Evolutionary conservation across 2,888 invertebrate species (phyloP), one percentile per base, ranked within the genome.

Genomic region (Temnothorax unifasciatus): DNA sequence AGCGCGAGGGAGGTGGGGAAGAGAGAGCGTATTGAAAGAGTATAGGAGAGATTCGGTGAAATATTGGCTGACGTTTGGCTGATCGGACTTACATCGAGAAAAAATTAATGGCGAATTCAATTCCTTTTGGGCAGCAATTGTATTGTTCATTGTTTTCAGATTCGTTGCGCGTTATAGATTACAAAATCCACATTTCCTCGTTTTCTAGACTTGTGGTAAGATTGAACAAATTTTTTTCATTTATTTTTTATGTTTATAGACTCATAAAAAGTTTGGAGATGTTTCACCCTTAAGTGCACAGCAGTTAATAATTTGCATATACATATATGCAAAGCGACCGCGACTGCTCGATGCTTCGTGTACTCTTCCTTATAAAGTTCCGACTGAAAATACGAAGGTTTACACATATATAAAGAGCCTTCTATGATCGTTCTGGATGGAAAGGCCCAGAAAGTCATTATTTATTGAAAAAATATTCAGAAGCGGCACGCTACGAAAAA

Each of bases 31-130:
- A 21, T 52, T 50, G 21, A 66, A 66, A 76, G 75, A 66, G 41
- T 25, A 18, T 3, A 29, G n/a, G 3, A 63, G 47, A 52, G 64
- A 41, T 18, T 64, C 71, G 71, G 18, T n/a, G 59, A 71, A 81
- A 71, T 81, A 71, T 61, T 59, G 79, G 34, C 44, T 38, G 71
- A 71, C 47, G 47, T 71, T 11, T 71, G 38, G 1, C 18, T 18
- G 79, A 69, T 44, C 8, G 29, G 34, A 68, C 13, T 71, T 18
- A 50, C 71, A 34, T 59, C 25, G 79, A 25, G 44, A 41, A 47
- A 57, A 64, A 47, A 79, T 71, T 79, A 71, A 34, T 63, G 18
- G 25, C n/a, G 34, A 44, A 79, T 66, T 77, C 18, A 29, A 29
- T 29, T 21, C 2, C 21, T 41, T 57, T 44, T 47, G n/a, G 59